Base-by-base conservation (phyloP, 2,888 invertebrate species). In the Eristalis intricaria region DNA sequence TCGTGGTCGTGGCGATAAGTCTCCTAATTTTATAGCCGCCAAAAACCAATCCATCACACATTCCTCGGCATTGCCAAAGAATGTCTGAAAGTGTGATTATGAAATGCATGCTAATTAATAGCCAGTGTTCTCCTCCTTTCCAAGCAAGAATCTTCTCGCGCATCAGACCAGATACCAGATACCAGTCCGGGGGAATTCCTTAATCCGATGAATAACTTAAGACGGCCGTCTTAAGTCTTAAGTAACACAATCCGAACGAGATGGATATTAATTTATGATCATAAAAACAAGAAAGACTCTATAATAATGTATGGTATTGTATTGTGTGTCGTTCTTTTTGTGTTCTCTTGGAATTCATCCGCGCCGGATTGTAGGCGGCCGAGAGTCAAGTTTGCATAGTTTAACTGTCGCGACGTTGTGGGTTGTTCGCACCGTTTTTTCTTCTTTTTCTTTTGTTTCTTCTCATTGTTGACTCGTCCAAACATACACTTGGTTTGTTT, bases 91-190 rank as follows among this genome's bases (percentile, higher is more conserved):
- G 5, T 15, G 19, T 58, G n/a, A 65, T 77, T 77, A 70, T 35
- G 15, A 64, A 70, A 56, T 65, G 70, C 29, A 64, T 40, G 78
- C 64, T 78, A 78, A 78, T 71, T 77, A 50, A 43, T 69, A 56
- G 50, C 35, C 19, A 19, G 63, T 61, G 23, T 15, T 38, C 22
- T 26, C 26, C 58, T 32, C 60, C 15, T n/a, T 61, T 43, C 50
- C 5, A 32, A 23, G n/a, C 19, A 35, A 69, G 61, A 26, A n/a
- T 58, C 11, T 32, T 13, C 11, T 19, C 50, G 5, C 50, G 19
- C n/a, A 50, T 8, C 50, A 5, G 50, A 50, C 50, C 19, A 19
- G 50, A 50, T 50, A 50, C 50, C 19, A 19, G 50, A 50, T 50
- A 50, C 50, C 50, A 50, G 50, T 50, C 50, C 50, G 19, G 29